These are phyloP conservation scores for Quadroppia sp. DNA, from an alignment of 2,888 invertebrate genomes.

Conservation along the genomic window DNA sequence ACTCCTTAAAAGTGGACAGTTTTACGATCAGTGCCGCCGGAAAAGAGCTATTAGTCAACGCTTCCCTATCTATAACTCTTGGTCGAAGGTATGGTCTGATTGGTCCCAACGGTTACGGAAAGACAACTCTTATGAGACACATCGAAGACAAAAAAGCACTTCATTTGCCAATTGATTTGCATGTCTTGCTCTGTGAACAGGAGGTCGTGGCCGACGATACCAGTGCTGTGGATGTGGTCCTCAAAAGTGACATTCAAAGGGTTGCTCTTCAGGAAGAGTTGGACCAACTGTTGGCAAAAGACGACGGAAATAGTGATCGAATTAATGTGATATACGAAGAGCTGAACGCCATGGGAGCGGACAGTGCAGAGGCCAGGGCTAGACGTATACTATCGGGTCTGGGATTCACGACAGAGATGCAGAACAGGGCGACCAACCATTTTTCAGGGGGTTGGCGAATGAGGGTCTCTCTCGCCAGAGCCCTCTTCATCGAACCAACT, in stretches of 20 bases:
- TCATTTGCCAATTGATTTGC: slow-evolving; percentile 91
- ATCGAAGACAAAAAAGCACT: slow-evolving; percentile 77
- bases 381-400: slow-evolving; percentile 94
- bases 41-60: slow-evolving; percentile 93
- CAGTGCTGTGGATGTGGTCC: slow-evolving; percentile 85
- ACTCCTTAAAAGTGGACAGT: slow-evolving; percentile 63
- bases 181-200: slow-evolving; percentile 91
- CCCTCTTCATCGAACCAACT: slow-evolving; percentile 94
- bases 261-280: slow-evolving; percentile 75
- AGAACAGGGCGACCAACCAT: slow-evolving; percentile 71
- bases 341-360: slow-evolving; percentile 90
- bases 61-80: slow-evolving; percentile 83
- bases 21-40: slow-evolving; percentile 97
- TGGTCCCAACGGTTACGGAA: slow-evolving; percentile 90
- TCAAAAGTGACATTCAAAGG: slow-evolving; percentile 88
- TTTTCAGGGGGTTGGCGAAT: slow-evolving; percentile 91
- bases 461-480: slow-evolving; percentile 95
- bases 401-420: slow-evolving; percentile 77
- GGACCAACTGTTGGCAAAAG: slow-evolving; percentile 76
- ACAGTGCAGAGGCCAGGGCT: slow-evolving; percentile 95
- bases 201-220: slow-evolving; percentile 93
- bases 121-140: slow-evolving; percentile 92
- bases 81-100: slow-evolving; percentile 95
- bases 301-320: slow-evolving; percentile 52
- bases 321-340: slow-evolving; percentile 75